phyloP scores from a whole-genome alignment of 1,140 invertebrate species.

The Trichogramma pretiosum region DNA sequence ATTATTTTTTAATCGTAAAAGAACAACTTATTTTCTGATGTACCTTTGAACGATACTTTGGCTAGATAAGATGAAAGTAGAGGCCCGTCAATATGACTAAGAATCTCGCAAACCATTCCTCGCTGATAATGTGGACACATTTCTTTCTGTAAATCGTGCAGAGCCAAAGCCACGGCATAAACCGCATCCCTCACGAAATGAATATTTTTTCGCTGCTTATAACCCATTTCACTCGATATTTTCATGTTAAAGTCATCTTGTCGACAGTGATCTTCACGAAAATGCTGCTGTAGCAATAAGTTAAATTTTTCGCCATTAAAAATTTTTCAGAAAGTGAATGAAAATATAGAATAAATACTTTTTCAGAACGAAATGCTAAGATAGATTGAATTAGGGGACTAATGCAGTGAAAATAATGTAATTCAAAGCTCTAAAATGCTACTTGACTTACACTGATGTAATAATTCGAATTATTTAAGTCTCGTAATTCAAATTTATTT shows the following conservation, averaged over 20 bases:
- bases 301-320: too few species aligned
- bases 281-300: too few species aligned
- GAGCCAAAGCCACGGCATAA: conserved; percentile 48
- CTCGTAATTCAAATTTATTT: too few species aligned
- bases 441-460: too few species aligned
- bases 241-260: conserved; percentile 8
- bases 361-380: too few species aligned
- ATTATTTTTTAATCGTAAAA: not conserved
- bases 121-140: conserved; percentile 30
- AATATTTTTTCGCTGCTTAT: conserved; percentile 43
- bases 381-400: too few species aligned
- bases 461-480: too few species aligned
- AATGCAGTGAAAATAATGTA: too few species aligned
- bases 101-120: conserved; percentile 43
- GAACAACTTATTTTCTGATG: not conserved
- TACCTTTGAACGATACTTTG: conserved; percentile 50
- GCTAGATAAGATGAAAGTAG: conserved; percentile 39
- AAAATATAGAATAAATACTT: too few species aligned
- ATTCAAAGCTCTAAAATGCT: too few species aligned
- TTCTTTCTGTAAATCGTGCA: conserved; percentile 42
- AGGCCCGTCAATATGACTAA: conserved; percentile 41
- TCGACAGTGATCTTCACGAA: too few species aligned
- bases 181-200: conserved; percentile 52
- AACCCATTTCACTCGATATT: conserved; percentile 25
- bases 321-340: too few species aligned